Base-by-base conservation (phyloP, 2,113 vertebrate genomes). In the Eonycteris spelaea region DNA sequence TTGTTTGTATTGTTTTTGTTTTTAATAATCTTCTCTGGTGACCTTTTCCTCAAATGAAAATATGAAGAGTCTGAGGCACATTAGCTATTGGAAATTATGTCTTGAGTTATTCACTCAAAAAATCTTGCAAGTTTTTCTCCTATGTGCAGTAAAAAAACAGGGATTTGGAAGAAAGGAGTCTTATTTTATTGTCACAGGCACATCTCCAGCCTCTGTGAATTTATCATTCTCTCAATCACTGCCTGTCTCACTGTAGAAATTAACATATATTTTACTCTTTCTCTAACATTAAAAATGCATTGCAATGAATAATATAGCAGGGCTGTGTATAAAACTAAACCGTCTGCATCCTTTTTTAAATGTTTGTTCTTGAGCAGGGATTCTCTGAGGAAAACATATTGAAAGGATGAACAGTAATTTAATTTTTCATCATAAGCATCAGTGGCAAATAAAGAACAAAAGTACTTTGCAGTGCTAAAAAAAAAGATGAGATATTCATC, bases 391-490 rank as follows among this genome's bases (percentile, higher is more conserved):
- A 97, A 98, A 98, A 98, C 97, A 90, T 98, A 98, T 98, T 98
- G 98, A 98, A 98, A 98, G 96, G 97, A 98, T 97, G 98, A 99
- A 98, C 97, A 97, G 97, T 99, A 99, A 99, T 99, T 99, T 98
- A 99, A 99, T 99, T 98, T 99, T 99, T 99, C 98, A 99, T 99
- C 97, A 98, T 98, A 98, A 98, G 97, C 97, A 98, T 98, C 98
- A 98, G 98, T 97, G 97, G 96, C 97, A 98, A 98, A 98, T 97
- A 98, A 99, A 98, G 98, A 98, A 98, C 98, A 98, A 98, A 98
- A 98, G 97, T 98, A 98, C 95, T 98, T 98, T 98, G 74, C 97
- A 92, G n/a, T 77, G 82, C 97, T 98, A 94, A 98, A 98, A 96
- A 97, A 97, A 95, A 96, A 94, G 96, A 98, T 98, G 96, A 98